phyloP scores from a whole-genome alignment of 2,113 vertebrate genomes.

The Serilophus lunatus region DNA sequence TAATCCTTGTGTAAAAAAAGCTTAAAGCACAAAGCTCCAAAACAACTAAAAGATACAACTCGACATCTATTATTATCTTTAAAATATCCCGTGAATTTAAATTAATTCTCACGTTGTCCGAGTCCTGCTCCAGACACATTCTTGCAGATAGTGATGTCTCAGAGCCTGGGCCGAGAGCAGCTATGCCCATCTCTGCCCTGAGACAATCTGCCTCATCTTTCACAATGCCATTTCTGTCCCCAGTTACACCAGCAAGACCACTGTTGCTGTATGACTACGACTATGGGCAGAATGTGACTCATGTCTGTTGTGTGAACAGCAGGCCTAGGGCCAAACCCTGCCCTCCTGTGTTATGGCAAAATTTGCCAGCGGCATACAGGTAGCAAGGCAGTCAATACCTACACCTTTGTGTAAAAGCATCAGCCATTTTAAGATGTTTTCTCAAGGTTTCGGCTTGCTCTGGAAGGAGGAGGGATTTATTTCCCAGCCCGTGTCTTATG shows the following conservation, averaged over 20 bases:
- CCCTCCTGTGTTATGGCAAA: accelerated
- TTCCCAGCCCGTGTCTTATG: accelerated
- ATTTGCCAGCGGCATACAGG: accelerated
- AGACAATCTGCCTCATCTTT: background rate
- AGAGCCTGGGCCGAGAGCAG: background rate
- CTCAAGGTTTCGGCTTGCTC: background rate
- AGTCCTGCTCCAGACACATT: background rate
- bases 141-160: accelerated
- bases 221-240: background rate
- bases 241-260: background rate
- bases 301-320: accelerated
- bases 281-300: background rate
- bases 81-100: background rate
- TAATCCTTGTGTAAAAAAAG: conserved; percentile 49
- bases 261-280: background rate
- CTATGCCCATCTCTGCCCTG: background rate
- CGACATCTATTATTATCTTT: conserved; percentile 16
- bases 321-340: background rate
- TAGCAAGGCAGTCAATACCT: accelerated
- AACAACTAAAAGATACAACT: conserved; percentile 35
- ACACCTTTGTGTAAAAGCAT: accelerated
- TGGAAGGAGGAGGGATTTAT: background rate
- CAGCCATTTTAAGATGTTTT: accelerated
- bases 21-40: conserved; percentile 39
- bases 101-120: background rate